Conservation (phyloP, 2,888 invertebrate genomes). For the Melipona beecheii region DNA sequence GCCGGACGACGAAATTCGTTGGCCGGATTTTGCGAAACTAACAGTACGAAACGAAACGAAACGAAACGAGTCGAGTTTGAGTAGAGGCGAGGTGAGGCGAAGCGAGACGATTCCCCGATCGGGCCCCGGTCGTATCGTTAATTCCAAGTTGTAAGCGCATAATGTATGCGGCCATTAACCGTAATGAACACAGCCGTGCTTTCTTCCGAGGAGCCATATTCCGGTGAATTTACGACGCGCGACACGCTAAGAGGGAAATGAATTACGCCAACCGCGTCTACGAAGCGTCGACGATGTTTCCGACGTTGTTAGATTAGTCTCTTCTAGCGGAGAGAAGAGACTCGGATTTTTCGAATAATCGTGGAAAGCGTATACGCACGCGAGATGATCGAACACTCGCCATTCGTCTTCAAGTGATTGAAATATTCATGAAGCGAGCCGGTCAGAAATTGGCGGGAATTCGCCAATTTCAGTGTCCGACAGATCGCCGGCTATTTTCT, state of each 20-base stretch:
- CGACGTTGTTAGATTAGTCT: too few relatives aligned
- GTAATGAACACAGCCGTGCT: conserved; percentile 66
- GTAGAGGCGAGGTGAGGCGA: not conserved
- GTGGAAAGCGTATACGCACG: not conserved
- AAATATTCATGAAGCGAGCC: not conserved
- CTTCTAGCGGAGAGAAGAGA: too few relatives aligned
- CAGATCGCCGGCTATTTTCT: conserved; percentile 24
- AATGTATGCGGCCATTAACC: conserved; percentile 67
- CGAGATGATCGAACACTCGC: too few relatives aligned
- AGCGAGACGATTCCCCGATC: conserved; percentile 39
- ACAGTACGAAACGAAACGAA: not conserved
- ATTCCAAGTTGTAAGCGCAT: conserved; percentile 62
- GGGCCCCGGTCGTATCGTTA: conserved; percentile 55
- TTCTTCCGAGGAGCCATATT: conserved; percentile 57
- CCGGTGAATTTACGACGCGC: conserved; percentile 56
- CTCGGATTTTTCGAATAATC: not conserved
- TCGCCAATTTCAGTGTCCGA: conserved; percentile 13
- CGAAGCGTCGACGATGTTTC: conserved; percentile 1
- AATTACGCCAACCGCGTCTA: conserved; percentile 45
- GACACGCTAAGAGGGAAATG: conserved; percentile 43
- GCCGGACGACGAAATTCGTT: conserved; percentile 66
- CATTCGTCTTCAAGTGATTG: not conserved
- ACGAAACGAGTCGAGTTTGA: not conserved
- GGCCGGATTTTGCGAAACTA: conserved; percentile 44
- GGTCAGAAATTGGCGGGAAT: conserved; percentile 24